Conservation (phyloP, 2,888 invertebrate species). For the Diploptera punctata region DNA sequence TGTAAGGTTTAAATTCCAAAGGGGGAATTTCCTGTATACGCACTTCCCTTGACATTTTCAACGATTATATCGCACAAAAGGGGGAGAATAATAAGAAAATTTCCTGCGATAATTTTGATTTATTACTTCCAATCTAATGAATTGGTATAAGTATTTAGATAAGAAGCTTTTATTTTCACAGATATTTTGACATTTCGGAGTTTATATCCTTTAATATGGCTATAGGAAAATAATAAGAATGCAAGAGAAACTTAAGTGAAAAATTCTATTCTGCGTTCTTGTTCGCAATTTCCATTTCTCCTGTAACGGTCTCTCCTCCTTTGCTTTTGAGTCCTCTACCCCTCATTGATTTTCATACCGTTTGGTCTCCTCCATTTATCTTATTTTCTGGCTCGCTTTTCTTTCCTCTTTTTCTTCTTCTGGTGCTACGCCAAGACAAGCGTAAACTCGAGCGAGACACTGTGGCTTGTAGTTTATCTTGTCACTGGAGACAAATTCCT, state of each 20-base stretch:
- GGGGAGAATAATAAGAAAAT: not conserved
- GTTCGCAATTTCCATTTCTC: slow-evolving; percentile 11
- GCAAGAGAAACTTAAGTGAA: not conserved
- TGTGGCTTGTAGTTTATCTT: slow-evolving; percentile 9
- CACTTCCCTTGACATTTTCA: not conserved
- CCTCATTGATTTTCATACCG: slow-evolving; percentile 30
- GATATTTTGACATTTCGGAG: slow-evolving; percentile 10
- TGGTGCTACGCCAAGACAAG: slow-evolving; percentile 21
- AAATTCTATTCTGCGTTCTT: slow-evolving; percentile 7
- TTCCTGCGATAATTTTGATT: slow-evolving; percentile 2
- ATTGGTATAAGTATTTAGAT: slow-evolving; percentile 1
- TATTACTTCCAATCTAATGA: slow-evolving; percentile 5
- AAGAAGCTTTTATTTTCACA: not conserved
- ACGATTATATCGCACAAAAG: not conserved
- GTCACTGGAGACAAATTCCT: slow-evolving; percentile 18
- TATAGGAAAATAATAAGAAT: not conserved
- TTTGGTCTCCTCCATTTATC: slow-evolving; percentile 29
- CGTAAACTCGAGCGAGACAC: not conserved
- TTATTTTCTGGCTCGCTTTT: slow-evolving; percentile 17
- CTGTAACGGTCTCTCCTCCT: not conserved
- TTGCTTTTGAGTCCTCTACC: not conserved
- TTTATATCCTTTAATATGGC: slow-evolving; percentile 11
- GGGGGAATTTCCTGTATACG: not conserved
- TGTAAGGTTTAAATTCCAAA: not conserved
- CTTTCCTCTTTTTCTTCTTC: slow-evolving; percentile 16